These are phyloP conservation scores for Labroides dimidiatus DNA, from an alignment of 2,797 vertebrate species.

Conservation along the genomic window DNA sequence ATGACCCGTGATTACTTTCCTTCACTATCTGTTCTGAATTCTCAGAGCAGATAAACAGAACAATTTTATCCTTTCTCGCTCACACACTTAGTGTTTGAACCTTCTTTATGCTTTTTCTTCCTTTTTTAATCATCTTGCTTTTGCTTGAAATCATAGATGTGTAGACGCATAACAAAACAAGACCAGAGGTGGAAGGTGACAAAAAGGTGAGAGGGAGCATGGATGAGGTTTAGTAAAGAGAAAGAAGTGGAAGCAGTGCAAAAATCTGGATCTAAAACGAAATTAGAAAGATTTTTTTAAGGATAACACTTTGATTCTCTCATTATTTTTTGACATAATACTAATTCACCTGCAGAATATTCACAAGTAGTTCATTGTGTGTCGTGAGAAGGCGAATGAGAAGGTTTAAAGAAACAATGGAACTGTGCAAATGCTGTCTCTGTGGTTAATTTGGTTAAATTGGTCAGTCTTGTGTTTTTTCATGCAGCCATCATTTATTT, in stretches of 20 bases:
- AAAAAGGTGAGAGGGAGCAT: neutral
- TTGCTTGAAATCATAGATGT: neutral
- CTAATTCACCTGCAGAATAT: too few relatives aligned
- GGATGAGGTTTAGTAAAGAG: neutral
- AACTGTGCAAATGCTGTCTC: neutral
- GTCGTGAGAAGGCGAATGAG: constrained; percentile 9
- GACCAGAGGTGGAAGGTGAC: neutral
- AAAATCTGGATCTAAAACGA: neutral
- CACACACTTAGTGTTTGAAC: neutral
- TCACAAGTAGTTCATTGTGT: neutral
- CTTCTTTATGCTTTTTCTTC: neutral
- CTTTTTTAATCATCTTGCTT: neutral
- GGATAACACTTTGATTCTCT: too few relatives aligned
- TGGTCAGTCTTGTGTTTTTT: too few relatives aligned
- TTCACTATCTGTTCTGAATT: constrained; percentile 2
- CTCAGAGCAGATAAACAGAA: neutral
- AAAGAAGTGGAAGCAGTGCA: neutral
- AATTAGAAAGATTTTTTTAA: too few relatives aligned
- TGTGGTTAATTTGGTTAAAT: too few relatives aligned
- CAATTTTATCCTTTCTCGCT: neutral
- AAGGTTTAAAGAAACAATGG: neutral
- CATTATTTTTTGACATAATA: too few relatives aligned
- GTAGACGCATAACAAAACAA: neutral
- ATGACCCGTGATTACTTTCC: constrained; percentile 17
- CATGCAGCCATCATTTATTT: too few relatives aligned